Conservation (phyloP, 2,888 invertebrate species). For the Sericinus montela region DNA sequence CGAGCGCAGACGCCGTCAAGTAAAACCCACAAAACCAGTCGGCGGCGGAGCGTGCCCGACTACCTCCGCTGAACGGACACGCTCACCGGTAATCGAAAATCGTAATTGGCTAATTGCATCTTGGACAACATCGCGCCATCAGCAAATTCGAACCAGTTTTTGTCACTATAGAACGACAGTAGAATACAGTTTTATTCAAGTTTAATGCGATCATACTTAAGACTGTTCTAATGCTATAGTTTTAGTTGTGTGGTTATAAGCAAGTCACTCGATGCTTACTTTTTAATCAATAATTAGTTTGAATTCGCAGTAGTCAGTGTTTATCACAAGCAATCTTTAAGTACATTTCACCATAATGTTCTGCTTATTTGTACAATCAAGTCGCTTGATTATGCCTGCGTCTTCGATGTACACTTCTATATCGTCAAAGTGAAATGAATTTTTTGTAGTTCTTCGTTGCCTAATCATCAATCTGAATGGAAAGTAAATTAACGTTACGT, state of each 20-base stretch:
- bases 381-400: background rate
- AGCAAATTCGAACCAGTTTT: constrained; percentile 27
- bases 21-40: constrained; percentile 60
- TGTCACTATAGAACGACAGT: constrained; percentile 30
- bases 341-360: background rate
- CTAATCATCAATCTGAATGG: constrained; percentile 10
- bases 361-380: background rate
- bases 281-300: background rate
- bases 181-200: constrained; percentile 16
- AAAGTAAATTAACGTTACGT: constrained; percentile 14
- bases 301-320: background rate
- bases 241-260: too few species aligned
- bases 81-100: constrained; percentile 63
- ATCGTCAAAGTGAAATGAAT: background rate
- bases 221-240: too few species aligned
- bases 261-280: too few species aligned
- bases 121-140: constrained; percentile 30
- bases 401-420: background rate
- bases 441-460: background rate
- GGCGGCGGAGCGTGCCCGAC: constrained; percentile 34
- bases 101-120: constrained; percentile 58
- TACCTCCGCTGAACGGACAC: constrained; percentile 35
- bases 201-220: background rate
- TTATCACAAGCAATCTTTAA: background rate
- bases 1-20: constrained; percentile 35